Evolutionary conservation across 2,113 vertebrate species (phyloP).

Genomic region (Percina caprodes): DNA sequence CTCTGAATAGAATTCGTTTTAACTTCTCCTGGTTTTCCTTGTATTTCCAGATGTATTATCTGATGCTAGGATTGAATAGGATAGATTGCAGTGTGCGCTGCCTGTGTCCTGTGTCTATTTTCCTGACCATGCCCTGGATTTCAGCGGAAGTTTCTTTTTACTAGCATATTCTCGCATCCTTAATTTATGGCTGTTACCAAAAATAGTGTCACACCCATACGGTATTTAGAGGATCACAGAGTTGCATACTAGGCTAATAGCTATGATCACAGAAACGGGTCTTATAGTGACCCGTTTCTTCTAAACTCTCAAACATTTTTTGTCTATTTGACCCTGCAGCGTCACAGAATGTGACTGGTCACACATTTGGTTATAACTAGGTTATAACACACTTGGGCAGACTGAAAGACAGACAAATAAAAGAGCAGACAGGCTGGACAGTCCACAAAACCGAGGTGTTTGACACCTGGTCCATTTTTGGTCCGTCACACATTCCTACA

Average conservation of each 20-base stretch:
- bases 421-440: not conserved
- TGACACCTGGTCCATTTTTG: not conserved
- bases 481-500: constrained; percentile 77
- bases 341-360: constrained; percentile 34
- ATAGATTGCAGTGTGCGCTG: not conserved
- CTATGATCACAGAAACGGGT: not conserved
- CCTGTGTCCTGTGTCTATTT: not conserved
- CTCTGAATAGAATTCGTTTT: not conserved
- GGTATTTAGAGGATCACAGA: not conserved
- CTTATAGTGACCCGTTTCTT: no score
- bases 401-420: constrained; percentile 2
- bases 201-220: constrained; percentile 7
- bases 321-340: constrained; percentile 24
- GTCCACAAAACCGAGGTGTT: not conserved
- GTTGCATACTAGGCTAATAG: not conserved
- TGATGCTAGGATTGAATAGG: not conserved
- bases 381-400: constrained; percentile 10
- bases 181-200: constrained; percentile 14
- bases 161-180: not conserved
- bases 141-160: not conserved
- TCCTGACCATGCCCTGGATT: constrained; percentile 2
- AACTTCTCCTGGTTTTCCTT: not conserved
- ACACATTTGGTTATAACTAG: constrained; percentile 19
- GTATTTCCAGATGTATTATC: not conserved
- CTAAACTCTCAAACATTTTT: not conserved